phyloP scores from a whole-genome alignment of 2,888 invertebrate species.

The Colletes collaris region DNA sequence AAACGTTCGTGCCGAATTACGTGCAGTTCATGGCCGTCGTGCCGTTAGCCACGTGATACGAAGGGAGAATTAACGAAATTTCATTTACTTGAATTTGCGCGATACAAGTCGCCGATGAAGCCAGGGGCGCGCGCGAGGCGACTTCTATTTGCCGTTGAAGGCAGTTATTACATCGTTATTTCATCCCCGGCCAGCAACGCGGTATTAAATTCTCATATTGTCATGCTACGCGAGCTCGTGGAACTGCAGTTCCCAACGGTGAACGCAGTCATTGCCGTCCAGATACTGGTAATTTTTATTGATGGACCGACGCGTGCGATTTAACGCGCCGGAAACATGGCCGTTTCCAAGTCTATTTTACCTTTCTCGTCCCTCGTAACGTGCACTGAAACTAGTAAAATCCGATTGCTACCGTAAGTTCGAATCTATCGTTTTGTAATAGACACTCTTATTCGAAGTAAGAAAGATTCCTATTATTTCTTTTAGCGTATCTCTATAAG shows the following conservation, averaged over 20 bases:
- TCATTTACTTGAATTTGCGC: slow-evolving; percentile 62
- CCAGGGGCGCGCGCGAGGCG: slow-evolving; percentile 21
- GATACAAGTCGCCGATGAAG: slow-evolving; percentile 47
- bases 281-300: slow-evolving; percentile 65
- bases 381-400: too few species aligned
- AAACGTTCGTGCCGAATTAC: slow-evolving; percentile 62
- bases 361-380: too few species aligned
- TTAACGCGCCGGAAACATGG: slow-evolving; percentile 31
- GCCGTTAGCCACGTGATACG: slow-evolving; percentile 9
- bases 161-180: slow-evolving; percentile 70
- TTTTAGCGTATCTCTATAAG: too few species aligned
- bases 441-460: too few species aligned
- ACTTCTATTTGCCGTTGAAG: slow-evolving; percentile 66
- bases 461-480: too few species aligned
- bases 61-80: slow-evolving; percentile 68
- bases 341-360: slow-evolving; percentile 10
- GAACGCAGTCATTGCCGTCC: slow-evolving; percentile 15
- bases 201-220: slow-evolving; percentile 71
- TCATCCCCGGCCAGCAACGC: slow-evolving; percentile 51
- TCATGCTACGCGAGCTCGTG: slow-evolving; percentile 56
- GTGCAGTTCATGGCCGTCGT: slow-evolving; percentile 28
- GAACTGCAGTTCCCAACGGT: slow-evolving; percentile 51
- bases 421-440: too few species aligned
- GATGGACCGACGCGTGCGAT: slow-evolving; percentile 53
- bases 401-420: too few species aligned